These are phyloP conservation scores for Diphyllodes magnificus DNA, from an alignment of 2,113 vertebrate species.

Conservation along the genomic window DNA sequence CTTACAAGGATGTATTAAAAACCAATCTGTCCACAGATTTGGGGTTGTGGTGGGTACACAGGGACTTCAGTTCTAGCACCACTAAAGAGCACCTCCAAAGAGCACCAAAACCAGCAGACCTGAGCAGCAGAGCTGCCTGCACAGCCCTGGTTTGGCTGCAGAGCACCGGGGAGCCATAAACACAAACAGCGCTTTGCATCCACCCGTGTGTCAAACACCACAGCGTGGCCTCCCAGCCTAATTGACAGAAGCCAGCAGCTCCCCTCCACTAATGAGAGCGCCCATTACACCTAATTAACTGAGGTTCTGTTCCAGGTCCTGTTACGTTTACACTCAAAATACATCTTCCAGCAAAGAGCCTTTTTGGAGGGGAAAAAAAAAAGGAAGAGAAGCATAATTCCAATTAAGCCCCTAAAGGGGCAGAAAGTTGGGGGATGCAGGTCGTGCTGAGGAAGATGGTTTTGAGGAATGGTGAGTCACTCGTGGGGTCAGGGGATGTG, in stretches of 20 bases:
- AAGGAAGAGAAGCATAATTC: neutral
- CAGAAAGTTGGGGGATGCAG: neutral
- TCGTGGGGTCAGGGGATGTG: neutral
- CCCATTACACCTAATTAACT: neutral
- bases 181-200: neutral
- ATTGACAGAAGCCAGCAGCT: constrained; percentile 28
- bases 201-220: neutral
- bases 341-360: neutral
- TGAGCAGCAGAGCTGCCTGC: neutral
- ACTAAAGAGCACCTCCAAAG: constrained; percentile 32
- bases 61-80: constrained; percentile 41
- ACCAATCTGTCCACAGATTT: neutral
- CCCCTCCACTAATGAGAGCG: neutral
- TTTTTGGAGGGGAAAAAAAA: neutral
- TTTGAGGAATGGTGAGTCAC: neutral
- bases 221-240: neutral
- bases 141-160: neutral
- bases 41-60: neutral
- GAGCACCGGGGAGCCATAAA: constrained; percentile 16
- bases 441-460: neutral
- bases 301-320: constrained; percentile 16
- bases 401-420: neutral
- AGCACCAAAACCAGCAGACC: neutral
- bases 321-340: neutral
- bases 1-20: neutral